phyloP scores from a whole-genome alignment of 2,888 invertebrate species.

The Polyploca ridens region DNA sequence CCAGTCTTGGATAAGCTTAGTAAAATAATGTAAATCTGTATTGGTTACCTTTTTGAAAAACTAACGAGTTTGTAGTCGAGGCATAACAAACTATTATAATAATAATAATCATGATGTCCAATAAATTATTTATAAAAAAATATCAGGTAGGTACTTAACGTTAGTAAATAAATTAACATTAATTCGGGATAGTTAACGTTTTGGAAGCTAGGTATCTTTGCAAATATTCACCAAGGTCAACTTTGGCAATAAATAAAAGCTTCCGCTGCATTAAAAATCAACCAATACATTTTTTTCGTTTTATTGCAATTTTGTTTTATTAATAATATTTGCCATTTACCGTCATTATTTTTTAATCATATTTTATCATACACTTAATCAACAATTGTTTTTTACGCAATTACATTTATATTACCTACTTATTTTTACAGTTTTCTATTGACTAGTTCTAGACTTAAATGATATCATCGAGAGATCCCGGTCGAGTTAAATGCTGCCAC shows the following conservation, averaged over 20 bases:
- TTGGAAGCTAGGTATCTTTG: neutral
- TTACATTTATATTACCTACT: conserved; percentile 15
- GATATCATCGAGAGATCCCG: neutral
- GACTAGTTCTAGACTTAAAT: neutral
- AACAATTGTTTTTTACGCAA: conserved; percentile 22
- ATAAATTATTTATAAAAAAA: neutral
- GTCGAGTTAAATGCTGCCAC: neutral
- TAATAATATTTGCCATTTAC: conserved; percentile 12
- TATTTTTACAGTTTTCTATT: conserved; percentile 3
- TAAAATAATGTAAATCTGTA: neutral
- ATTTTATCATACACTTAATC: conserved; percentile 18
- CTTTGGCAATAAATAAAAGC: neutral
- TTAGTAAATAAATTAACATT: conserved; percentile 5
- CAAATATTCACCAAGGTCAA: neutral
- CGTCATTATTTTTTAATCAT: conserved; percentile 19
- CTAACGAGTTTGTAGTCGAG: conserved; percentile 8
- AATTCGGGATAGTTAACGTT: neutral
- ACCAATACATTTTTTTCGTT: neutral
- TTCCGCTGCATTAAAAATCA: neutral
- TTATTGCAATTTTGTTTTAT: neutral
- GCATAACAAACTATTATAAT: neutral
- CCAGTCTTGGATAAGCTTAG: neutral
- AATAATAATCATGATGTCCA: neutral
- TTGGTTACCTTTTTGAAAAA: neutral
- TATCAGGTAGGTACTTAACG: conserved; percentile 3